These are phyloP conservation scores for Papilio demoleus DNA, from an alignment of 2,888 invertebrate genomes.

Conservation along the genomic window DNA sequence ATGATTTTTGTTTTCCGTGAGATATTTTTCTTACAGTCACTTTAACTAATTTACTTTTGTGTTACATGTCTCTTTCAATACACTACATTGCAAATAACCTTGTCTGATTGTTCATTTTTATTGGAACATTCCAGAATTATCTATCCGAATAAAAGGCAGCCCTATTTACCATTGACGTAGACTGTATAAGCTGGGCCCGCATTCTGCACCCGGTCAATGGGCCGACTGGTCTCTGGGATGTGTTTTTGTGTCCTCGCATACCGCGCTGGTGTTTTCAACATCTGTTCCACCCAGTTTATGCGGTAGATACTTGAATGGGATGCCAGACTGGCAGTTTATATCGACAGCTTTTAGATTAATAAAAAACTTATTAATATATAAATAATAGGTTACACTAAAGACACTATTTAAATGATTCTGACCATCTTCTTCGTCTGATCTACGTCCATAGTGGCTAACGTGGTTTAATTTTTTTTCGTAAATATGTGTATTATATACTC, in stretches of 20 bases:
- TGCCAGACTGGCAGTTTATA: background rate
- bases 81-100: too few relatives aligned
- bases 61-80: background rate
- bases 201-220: constrained; percentile 47
- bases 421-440: too few relatives aligned
- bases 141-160: constrained; percentile 2
- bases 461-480: too few relatives aligned
- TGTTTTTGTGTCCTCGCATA: constrained; percentile 12
- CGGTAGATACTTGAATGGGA: background rate
- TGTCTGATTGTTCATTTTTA: too few relatives aligned
- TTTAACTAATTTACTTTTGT: background rate
- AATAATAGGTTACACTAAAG: too few relatives aligned
- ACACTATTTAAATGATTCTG: too few relatives aligned
- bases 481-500: too few relatives aligned
- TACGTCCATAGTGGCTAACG: too few relatives aligned
- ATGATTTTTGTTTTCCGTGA: too few relatives aligned
- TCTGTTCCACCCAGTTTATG: constrained; percentile 1
- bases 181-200: constrained; percentile 32
- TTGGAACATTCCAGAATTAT: background rate
- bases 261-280: background rate
- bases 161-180: background rate
- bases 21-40: too few relatives aligned
- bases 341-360: background rate
- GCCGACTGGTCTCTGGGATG: constrained; percentile 39
- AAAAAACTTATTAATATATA: too few relatives aligned